These are phyloP conservation scores for Megalops atlanticus DNA, from an alignment of 2,113 vertebrate species.

Conservation along the genomic window DNA sequence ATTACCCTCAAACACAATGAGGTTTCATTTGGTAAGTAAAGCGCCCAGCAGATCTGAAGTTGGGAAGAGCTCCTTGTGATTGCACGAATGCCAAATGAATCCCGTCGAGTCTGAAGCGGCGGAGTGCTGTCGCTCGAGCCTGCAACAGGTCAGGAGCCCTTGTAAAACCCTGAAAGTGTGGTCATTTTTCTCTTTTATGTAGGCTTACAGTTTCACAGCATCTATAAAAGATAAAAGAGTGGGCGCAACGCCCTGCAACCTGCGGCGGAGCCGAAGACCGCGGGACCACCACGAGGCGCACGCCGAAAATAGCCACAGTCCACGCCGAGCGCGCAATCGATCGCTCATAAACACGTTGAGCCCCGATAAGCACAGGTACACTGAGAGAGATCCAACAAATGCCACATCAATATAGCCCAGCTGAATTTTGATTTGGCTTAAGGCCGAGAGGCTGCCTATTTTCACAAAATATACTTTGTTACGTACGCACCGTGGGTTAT, in stretches of 20 bases:
- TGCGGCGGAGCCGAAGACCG: not conserved
- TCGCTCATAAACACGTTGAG: not conserved
- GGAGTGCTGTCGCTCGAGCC: not conserved
- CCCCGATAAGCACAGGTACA: not conserved
- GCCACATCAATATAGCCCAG: not conserved
- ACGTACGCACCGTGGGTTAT: not conserved
- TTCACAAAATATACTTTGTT: not conserved
- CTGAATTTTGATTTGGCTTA: not conserved
- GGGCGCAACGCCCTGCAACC: not conserved
- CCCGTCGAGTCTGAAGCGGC: too few relatives aligned
- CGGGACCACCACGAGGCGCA: not conserved
- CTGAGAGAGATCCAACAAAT: not conserved
- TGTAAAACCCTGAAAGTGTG: not conserved
- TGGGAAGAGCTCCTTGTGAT: not conserved
- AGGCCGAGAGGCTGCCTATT: not conserved
- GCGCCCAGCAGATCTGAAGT: not conserved
- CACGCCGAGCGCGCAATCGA: not conserved
- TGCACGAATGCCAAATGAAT: not conserved
- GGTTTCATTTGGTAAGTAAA: not conserved
- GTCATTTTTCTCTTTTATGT: conserved; percentile 20
- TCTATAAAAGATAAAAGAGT: not conserved
- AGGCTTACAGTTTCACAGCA: conserved; percentile 14
- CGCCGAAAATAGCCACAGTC: not conserved
- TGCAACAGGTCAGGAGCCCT: not conserved
- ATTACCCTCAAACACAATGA: conserved; percentile 4